Conservation (phyloP, 1,140 invertebrate species). For the Drosophila nigrodunni region DNA sequence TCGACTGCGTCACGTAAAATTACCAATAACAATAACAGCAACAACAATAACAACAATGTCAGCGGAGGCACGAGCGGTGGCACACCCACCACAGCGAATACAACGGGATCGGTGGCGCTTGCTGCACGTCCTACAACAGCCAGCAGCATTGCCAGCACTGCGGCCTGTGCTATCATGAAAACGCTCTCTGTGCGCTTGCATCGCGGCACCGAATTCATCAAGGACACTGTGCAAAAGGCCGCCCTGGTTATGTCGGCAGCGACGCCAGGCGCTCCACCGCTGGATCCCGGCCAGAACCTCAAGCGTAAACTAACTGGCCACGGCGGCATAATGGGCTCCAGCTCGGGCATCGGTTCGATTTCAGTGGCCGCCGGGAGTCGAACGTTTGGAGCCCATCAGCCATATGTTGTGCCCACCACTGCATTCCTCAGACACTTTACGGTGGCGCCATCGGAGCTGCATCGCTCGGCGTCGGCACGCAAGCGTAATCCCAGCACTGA, state of each 20-base stretch:
- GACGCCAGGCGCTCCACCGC: slow-evolving; percentile 32
- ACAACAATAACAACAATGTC: slow-evolving; percentile 36
- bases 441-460: slow-evolving; percentile 64
- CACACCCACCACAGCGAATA: slow-evolving; percentile 32
- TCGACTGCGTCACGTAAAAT: slow-evolving; percentile 43
- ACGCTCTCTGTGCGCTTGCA: slow-evolving; percentile 84
- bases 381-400: slow-evolving; percentile 8
- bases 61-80: slow-evolving; percentile 70
- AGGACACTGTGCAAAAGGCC: slow-evolving; percentile 85
- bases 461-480: slow-evolving; percentile 69
- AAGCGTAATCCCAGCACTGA: slow-evolving; percentile 85
- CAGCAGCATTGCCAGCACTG: slow-evolving; percentile 46
- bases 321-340: slow-evolving; percentile 57
- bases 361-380: slow-evolving; percentile 12
- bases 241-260: slow-evolving; percentile 69
- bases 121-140: slow-evolving; percentile 43
- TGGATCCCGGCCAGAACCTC: neutral
- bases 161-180: slow-evolving; percentile 77
- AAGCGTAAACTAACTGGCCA: slow-evolving; percentile 59
- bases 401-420: slow-evolving; percentile 52
- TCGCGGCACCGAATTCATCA: slow-evolving; percentile 86
- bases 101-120: slow-evolving; percentile 41
- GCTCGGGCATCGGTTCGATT: slow-evolving; percentile 16
- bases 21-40: slow-evolving; percentile 49
- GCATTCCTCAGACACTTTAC: slow-evolving; percentile 60